phyloP scores from a whole-genome alignment of 1,140 invertebrate species.

The Coptotermes formosanus region DNA sequence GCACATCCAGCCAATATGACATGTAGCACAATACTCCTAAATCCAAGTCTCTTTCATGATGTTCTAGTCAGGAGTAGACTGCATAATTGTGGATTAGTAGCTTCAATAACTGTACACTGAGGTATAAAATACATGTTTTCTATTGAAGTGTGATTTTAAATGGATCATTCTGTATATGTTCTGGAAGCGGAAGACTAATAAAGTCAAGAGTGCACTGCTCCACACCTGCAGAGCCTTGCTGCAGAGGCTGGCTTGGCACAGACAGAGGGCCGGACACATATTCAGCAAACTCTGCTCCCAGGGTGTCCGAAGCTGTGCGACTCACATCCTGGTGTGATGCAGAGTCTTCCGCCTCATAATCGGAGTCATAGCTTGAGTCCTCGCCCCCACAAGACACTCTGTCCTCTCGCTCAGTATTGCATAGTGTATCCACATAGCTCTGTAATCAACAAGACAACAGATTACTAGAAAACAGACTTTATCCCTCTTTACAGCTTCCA shows the following conservation, averaged over 20 bases:
- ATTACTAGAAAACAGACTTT: no score
- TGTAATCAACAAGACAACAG: slow-evolving; percentile 24
- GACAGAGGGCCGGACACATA: slow-evolving; percentile 59
- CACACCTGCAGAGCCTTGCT: neutral
- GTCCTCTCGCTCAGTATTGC: slow-evolving; percentile 23
- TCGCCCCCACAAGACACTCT: slow-evolving; percentile 53
- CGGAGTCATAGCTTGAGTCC: slow-evolving; percentile 85
- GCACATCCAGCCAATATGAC: no score
- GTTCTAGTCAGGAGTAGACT: no score
- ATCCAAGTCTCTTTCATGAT: no score
- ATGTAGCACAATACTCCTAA: no score
- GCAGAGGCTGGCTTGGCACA: neutral
- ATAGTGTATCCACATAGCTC: slow-evolving; percentile 35
- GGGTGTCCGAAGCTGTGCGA: slow-evolving; percentile 76
- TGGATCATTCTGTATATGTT: no score
- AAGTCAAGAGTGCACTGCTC: neutral
- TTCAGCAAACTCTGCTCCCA: slow-evolving; percentile 80
- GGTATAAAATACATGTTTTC: no score
- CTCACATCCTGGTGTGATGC: slow-evolving; percentile 70
- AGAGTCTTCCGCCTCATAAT: slow-evolving; percentile 69
- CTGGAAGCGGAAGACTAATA: no score
- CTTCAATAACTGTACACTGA: no score
- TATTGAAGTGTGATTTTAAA: no score
- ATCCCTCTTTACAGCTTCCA: no score
- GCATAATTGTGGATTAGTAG: no score